These are phyloP conservation scores for Zaprionus ghesquierei DNA, from an alignment of 1,140 invertebrate genomes.

Conservation along the genomic window DNA sequence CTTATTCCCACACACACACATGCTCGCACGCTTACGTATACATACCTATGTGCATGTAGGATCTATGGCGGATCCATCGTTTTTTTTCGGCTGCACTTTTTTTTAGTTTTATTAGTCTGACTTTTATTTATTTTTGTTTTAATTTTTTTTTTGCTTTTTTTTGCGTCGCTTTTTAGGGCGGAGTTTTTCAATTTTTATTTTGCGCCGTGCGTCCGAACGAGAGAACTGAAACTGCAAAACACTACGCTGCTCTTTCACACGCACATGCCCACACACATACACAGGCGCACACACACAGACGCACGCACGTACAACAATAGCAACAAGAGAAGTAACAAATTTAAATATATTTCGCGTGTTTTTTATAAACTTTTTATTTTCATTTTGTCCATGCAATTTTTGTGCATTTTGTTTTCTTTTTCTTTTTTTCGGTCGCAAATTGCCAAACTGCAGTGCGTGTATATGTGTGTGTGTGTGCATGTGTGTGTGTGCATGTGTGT, in stretches of 20 bases:
- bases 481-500: not conserved
- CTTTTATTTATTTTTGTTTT: conserved; percentile 72
- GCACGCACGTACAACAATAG: conserved; percentile 25
- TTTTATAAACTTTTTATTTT: conserved; percentile 38
- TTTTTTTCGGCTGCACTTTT: conserved; percentile 37
- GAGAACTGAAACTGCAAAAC: conserved; percentile 35
- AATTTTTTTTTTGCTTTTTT: conserved; percentile 9
- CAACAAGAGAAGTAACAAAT: conserved; percentile 59
- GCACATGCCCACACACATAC: conserved; percentile 17
- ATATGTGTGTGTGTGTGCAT: not conserved
- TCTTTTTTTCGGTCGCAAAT: conserved; percentile 47
- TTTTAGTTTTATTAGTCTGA: conserved; percentile 80
- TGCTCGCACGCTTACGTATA: not conserved
- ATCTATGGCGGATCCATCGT: conserved; percentile 21
- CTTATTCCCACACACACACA: conserved; percentile 23
- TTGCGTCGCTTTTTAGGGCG: conserved; percentile 68
- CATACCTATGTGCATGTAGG: not conserved
- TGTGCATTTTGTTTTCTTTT: conserved; percentile 27
- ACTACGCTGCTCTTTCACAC: conserved; percentile 31
- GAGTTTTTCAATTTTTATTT: conserved; percentile 81
- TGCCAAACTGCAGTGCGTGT: conserved; percentile 65
- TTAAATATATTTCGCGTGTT: conserved; percentile 61
- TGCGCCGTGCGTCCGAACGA: conserved; percentile 56
- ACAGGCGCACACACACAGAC: not conserved
- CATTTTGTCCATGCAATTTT: conserved; percentile 25